Percentiles rank a stretch among this genome's conserved stretches.
These are phyloP conservation scores for Cancer borealis DNA, from an alignment of 2,888 invertebrate genomes.

Conservation along the genomic window DNA sequence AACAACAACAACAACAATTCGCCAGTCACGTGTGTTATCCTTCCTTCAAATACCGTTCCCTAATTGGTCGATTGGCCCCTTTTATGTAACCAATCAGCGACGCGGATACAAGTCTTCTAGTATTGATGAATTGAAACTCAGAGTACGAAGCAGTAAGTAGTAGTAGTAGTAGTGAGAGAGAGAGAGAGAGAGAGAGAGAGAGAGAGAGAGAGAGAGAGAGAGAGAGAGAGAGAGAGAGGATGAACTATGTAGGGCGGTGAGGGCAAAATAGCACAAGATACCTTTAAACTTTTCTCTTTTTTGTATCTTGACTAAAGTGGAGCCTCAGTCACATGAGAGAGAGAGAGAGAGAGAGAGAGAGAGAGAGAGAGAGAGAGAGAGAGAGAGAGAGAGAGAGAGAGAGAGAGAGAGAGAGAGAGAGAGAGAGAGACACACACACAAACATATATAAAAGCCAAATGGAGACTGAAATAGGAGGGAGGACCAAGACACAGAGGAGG, in stretches of 20 bases:
- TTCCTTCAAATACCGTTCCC: neutral
- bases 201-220: constrained; percentile 40
- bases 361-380: constrained; percentile 29
- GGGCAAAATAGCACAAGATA: neutral
- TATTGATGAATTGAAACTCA: neutral
- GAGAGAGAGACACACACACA: neutral
- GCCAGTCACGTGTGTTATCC: constrained; percentile 3
- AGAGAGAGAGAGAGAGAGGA: constrained; percentile 29
- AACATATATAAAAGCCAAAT: neutral
- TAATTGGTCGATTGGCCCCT: neutral
- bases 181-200: constrained; percentile 40
- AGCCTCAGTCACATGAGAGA: neutral
- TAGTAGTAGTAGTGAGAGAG: neutral
- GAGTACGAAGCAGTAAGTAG: neutral
- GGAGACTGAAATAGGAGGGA: neutral
- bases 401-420: constrained; percentile 20
- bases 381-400: constrained; percentile 20
- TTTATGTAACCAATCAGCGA: neutral
- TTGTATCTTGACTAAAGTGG: neutral
- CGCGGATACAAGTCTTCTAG: neutral
- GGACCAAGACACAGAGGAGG: neutral
- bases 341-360: constrained; percentile 27
- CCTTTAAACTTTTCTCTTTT: neutral
- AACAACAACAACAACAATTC: constrained; percentile 8
- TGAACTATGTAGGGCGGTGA: neutral